A percentile compares a stretch with the other conserved stretches of the same genome.
phyloP scores from a whole-genome alignment of 1,140 invertebrate genomes.

The Arctopsyche grandis region DNA sequence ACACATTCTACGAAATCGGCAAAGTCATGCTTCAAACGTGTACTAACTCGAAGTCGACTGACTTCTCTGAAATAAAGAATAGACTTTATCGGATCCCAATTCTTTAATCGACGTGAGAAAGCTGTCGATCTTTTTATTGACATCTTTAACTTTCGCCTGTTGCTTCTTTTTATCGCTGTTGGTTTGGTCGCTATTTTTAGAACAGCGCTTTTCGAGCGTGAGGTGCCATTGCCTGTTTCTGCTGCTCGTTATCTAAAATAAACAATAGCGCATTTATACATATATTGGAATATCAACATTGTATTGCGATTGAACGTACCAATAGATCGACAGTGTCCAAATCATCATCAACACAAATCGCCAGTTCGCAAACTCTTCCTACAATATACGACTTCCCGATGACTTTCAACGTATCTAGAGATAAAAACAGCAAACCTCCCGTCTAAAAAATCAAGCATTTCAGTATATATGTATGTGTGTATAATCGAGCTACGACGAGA shows the following conservation, averaged over 20 bases:
- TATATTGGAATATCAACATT: too few relatives aligned
- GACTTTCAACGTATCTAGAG: constrained; percentile 44
- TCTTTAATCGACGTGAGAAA: constrained; percentile 46
- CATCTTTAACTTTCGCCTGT: constrained; percentile 38
- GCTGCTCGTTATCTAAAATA: constrained; percentile 52
- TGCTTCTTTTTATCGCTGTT: constrained; percentile 15
- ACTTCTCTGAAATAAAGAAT: constrained; percentile 45
- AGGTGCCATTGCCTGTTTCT: constrained; percentile 52
- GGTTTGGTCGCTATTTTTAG: not conserved
- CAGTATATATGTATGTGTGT: not conserved
- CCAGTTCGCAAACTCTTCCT: constrained; percentile 46
- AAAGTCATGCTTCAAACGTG: not conserved
- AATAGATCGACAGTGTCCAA: constrained; percentile 44
- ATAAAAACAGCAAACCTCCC: constrained; percentile 49
- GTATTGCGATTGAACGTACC: too few relatives aligned
- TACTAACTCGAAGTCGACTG: constrained; percentile 47
- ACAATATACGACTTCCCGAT: constrained; percentile 51
- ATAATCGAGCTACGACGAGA: not conserved
- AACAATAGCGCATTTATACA: not conserved
- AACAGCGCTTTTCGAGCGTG: constrained; percentile 33
- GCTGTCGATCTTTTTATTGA: constrained; percentile 45
- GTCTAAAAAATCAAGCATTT: constrained; percentile 39
- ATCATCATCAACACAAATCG: constrained; percentile 48
- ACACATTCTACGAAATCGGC: not conserved
- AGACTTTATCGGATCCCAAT: constrained; percentile 45